Percentiles rank a stretch among this genome's conserved stretches.
Evolutionary conservation across 2,113 vertebrate species (phyloP).

Genomic region (Clarias macrocephalus): DNA sequence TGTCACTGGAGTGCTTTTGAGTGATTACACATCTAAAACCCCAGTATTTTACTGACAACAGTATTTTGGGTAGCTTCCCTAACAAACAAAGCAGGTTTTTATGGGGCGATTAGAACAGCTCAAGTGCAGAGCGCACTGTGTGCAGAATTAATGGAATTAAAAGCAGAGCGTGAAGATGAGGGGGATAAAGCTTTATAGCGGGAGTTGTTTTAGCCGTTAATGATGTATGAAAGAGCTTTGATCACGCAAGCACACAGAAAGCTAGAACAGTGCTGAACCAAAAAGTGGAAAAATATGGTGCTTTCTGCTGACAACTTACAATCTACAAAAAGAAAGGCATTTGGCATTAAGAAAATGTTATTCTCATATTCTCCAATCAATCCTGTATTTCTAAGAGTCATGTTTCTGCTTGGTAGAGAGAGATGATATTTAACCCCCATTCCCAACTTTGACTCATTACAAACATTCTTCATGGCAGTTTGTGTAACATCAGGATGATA

Average conservation of each 20-base stretch:
- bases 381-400: constrained; percentile 7
- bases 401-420: constrained; percentile 10
- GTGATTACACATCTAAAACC: constrained; percentile 49
- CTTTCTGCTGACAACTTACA: constrained; percentile 58
- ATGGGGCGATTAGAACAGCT: constrained; percentile 27
- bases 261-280: constrained; percentile 61
- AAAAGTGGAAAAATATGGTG: constrained; percentile 68
- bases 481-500: neutral
- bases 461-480: neutral
- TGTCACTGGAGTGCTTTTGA: constrained; percentile 42
- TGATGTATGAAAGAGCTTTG: constrained; percentile 76
- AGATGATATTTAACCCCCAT: neutral
- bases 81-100: constrained; percentile 42
- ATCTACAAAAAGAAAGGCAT: constrained; percentile 20
- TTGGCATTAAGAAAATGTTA: neutral
- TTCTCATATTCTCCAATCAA: constrained; percentile 6
- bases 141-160: constrained; percentile 44
- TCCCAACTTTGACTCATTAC: neutral
- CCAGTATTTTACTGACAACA: constrained; percentile 47
- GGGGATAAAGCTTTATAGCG: constrained; percentile 69
- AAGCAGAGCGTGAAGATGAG: constrained; percentile 49
- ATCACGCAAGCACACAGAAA: constrained; percentile 61
- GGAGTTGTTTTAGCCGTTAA: constrained; percentile 69
- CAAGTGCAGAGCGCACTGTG: constrained; percentile 24
- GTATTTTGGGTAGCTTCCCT: constrained; percentile 35